phyloP scores from a whole-genome alignment of 2,797 vertebrate genomes.

The Halcyon badia region DNA sequence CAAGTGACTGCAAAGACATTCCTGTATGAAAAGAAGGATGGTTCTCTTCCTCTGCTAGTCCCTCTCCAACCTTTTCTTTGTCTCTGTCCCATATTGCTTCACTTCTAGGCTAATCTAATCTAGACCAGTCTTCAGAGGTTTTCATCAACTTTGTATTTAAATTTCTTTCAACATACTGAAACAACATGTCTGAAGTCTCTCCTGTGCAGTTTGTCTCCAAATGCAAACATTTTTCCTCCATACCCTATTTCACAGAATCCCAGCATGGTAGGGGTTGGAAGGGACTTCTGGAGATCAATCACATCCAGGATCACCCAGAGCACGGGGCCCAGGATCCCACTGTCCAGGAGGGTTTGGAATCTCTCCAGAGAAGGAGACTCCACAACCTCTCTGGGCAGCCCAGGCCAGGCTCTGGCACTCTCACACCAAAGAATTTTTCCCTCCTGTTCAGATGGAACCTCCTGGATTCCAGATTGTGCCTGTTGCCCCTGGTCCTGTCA shows the following conservation, averaged over 20 bases:
- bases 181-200: fast-evolving
- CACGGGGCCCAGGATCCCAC: neutral
- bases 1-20: fast-evolving
- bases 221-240: neutral
- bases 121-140: neutral
- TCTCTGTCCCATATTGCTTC: neutral
- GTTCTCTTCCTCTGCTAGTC: neutral
- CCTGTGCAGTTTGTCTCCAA: neutral
- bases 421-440: neutral
- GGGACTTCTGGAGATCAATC: neutral
- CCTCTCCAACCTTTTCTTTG: neutral
- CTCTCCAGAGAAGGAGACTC: neutral
- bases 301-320: neutral
- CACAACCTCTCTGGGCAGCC: neutral
- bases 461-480: neutral
- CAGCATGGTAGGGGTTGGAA: neutral
- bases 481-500: neutral
- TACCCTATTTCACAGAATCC: neutral
- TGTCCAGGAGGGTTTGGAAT: neutral
- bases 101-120: neutral
- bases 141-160: neutral
- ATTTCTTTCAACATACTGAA: neutral
- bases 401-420: neutral
- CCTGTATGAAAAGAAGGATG: neutral
- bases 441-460: neutral